Evolutionary conservation across 2,888 invertebrate genomes (phyloP).

Genomic region (Phragmatobia fuliginosa): DNA sequence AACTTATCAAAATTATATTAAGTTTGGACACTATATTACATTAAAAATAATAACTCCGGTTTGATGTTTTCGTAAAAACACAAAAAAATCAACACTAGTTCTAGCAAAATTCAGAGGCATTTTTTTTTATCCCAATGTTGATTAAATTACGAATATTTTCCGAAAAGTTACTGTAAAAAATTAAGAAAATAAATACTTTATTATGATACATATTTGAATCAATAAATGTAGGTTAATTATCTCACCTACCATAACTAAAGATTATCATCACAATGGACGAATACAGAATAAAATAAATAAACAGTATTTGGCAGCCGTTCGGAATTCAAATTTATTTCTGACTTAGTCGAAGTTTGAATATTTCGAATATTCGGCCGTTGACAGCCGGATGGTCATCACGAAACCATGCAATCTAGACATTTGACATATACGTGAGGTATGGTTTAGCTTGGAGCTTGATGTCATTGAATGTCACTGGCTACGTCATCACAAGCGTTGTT

Average conservation of each 20-base stretch:
- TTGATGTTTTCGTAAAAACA: too few relatives aligned
- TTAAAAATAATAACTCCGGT: too few relatives aligned
- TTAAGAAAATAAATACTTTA: too few relatives aligned
- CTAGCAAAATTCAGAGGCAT: too few relatives aligned
- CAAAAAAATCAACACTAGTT: background rate
- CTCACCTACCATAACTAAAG: conserved; percentile 8
- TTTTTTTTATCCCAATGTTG: too few relatives aligned
- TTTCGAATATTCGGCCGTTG: conserved; percentile 48
- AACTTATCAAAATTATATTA: too few relatives aligned
- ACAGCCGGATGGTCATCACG: conserved; percentile 45
- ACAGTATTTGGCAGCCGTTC: conserved; percentile 57
- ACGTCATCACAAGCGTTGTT: conserved; percentile 22
- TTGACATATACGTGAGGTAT: conserved; percentile 1
- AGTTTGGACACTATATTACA: background rate
- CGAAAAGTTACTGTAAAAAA: too few relatives aligned
- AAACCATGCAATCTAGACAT: conserved; percentile 22
- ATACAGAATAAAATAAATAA: conserved; percentile 56
- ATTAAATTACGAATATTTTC: background rate
- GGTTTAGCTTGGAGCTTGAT: conserved; percentile 8
- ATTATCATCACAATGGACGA: conserved; percentile 29
- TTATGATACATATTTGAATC: too few relatives aligned
- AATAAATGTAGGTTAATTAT: conserved; percentile 41
- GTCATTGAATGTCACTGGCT: conserved; percentile 26
- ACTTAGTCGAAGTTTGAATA: conserved; percentile 49
- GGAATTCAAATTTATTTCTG: conserved; percentile 67